Evolutionary conservation across 2,888 invertebrate species (phyloP), one percentile per base, ranked within the genome.

Genomic region (Hirtodrosophila duncani): DNA sequence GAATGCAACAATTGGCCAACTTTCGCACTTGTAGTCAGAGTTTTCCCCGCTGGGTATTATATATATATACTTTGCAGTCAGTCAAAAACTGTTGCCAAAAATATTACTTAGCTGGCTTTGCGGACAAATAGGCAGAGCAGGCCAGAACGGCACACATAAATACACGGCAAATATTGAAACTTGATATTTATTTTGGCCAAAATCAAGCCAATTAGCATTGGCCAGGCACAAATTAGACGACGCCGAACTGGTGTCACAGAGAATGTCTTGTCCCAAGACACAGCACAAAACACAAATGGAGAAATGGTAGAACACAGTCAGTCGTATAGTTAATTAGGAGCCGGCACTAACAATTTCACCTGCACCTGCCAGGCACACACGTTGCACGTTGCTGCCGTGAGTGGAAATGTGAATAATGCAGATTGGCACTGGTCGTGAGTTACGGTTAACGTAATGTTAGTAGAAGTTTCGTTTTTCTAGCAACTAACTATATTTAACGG

Each of bases 151-250:
- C 18, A 34, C 45, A 45, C 44, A 50, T 38, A 50, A 49, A 55
- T 52, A 36, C 34, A 49, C 63, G 57, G 39, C 29, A 58, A 67
- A 60, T 80, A 68, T 68, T 65, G 72, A 65, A 71, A 77, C 58
- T 65, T 55, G 65, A 72, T 68, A 63, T 72, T 67, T 67, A 46
- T 48, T 58, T 60, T 41, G 43, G 34, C 43, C 27, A 58, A 70
- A 52, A 48, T 53, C 41, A 49, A 46, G 60, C 68, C 72, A 72
- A 80, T 72, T 80, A 72, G 69, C 72, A 29, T 34, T 52, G 60
- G 44, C 67, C 51, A 46, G 48, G 20, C 50, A 51, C 45, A 21
- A 62, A 42, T 48, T 61, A 39, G 51, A 66, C 61, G 30, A 41
- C 51, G 27, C 41, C 17, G 30, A 27, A 18, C 27, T 39, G 48